Conservation (phyloP, 1,140 invertebrate species). For the Caerostris extrusa region DNA sequence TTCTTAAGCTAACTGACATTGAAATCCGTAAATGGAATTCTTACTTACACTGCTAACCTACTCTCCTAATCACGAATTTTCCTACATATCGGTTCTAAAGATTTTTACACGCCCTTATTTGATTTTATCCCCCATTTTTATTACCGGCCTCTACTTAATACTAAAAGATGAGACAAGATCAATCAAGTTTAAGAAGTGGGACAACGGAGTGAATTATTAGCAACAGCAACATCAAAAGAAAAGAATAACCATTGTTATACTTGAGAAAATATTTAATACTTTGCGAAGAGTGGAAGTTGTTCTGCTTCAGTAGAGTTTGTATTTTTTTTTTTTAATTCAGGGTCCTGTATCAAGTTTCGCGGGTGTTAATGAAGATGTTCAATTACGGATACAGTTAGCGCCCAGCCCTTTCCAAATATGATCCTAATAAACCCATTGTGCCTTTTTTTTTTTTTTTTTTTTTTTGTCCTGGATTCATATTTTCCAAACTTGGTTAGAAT, state of each 20-base stretch:
- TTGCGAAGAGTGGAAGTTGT: neutral
- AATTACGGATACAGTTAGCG: neutral
- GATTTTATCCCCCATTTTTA: neutral
- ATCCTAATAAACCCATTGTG: neutral
- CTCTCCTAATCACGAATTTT: neutral
- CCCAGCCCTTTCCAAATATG: neutral
- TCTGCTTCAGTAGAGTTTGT: neutral
- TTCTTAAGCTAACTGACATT: too few species aligned
- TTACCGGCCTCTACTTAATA: neutral
- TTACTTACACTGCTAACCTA: too few species aligned
- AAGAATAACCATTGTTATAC: neutral
- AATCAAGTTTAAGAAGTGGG: neutral
- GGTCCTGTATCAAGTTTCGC: neutral
- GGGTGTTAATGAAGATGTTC: conserved; percentile 21
- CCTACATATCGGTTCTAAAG: neutral
- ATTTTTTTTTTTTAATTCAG: neutral
- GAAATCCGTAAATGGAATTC: too few species aligned
- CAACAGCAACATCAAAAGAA: neutral
- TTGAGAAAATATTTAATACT: neutral
- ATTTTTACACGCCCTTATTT: neutral
- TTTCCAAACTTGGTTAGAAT: neutral
- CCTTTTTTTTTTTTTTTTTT: too few species aligned
- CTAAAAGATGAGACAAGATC: neutral
- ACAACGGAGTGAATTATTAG: neutral
- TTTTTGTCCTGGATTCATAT: neutral